These are phyloP conservation scores for Agrenia bidenticulata DNA, from an alignment of 2,888 invertebrate genomes.

Conservation along the genomic window DNA sequence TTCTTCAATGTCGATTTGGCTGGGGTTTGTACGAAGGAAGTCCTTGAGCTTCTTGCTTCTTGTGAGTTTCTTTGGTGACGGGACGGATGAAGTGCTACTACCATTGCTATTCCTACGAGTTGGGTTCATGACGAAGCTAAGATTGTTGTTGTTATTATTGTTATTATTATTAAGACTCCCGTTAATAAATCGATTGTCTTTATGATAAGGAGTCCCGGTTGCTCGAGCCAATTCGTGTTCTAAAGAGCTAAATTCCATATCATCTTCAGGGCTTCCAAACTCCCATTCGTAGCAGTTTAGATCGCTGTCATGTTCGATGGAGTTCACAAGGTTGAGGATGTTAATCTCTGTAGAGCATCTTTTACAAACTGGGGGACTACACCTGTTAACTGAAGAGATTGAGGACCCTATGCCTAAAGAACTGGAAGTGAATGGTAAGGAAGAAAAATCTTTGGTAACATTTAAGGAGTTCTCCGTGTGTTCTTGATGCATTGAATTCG, in stretches of 20 bases:
- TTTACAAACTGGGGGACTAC: slow-evolving; percentile 35
- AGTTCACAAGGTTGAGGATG: slow-evolving; percentile 47
- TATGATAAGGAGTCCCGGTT: slow-evolving; percentile 36
- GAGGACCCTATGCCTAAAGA: not conserved
- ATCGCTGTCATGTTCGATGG: slow-evolving; percentile 41
- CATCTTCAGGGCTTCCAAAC: slow-evolving; percentile 32
- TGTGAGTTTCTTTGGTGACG: not conserved
- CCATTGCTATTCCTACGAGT: slow-evolving; percentile 17
- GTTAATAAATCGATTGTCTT: slow-evolving; percentile 11
- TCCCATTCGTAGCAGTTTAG: slow-evolving; percentile 28
- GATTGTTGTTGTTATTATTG: not conserved
- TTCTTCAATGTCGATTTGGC: slow-evolving; percentile 29
- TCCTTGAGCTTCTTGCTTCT: slow-evolving; percentile 11
- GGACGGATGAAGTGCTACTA: slow-evolving; percentile 13
- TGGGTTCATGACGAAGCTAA: slow-evolving; percentile 5
- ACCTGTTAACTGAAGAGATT: not conserved
- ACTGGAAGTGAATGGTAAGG: slow-evolving; percentile 9
- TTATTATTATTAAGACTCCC: not conserved
- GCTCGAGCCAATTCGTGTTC: slow-evolving; percentile 49
- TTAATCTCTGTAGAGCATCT: slow-evolving; percentile 50
- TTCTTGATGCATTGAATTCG: slow-evolving; percentile 24
- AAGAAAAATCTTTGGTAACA: slow-evolving; percentile 9
- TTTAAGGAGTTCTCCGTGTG: slow-evolving; percentile 11
- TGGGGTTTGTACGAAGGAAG: slow-evolving; percentile 11
- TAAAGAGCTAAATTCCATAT: slow-evolving; percentile 45